These are phyloP conservation scores for Artibeus jamaicensis DNA, from an alignment of 2,797 vertebrate genomes.

Conservation along the genomic window DNA sequence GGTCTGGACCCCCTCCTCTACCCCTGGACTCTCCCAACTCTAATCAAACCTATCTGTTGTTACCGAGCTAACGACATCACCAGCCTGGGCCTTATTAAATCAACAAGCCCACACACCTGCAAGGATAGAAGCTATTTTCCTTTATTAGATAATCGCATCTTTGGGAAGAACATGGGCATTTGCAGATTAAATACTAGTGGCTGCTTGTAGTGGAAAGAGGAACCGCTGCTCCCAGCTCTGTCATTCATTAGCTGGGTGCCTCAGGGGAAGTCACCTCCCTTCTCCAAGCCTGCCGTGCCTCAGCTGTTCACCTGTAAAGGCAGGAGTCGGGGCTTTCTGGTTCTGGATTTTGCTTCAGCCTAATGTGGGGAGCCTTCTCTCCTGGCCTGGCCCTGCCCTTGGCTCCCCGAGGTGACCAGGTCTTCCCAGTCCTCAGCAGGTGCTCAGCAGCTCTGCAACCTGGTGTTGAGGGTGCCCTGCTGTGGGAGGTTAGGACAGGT, in stretches of 20 bases:
- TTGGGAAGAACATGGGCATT: neutral
- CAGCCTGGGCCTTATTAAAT: neutral
- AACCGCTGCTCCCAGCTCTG: neutral
- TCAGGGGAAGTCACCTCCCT: neutral
- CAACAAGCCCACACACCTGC: slow-evolving; percentile 44
- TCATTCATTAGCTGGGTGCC: neutral
- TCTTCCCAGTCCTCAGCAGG: neutral
- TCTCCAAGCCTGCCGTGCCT: neutral
- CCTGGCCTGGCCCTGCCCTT: neutral
- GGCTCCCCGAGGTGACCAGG: neutral
- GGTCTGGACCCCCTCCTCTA: neutral
- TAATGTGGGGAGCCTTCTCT: neutral
- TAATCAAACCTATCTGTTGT: slow-evolving; percentile 59
- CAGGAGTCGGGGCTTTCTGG: neutral
- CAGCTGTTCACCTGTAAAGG: neutral
- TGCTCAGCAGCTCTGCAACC: neutral
- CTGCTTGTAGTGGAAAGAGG: neutral
- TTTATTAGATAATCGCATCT: slow-evolving; percentile 35
- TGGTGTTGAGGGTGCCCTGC: neutral
- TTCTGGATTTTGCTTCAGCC: neutral
- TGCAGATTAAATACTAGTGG: neutral
- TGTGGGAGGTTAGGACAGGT: neutral
- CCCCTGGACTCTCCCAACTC: neutral
- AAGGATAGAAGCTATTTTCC: slow-evolving; percentile 14
- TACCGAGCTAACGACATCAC: slow-evolving; percentile 4